Percentiles rank a stretch among this genome's conserved stretches.
Evolutionary conservation across 2,797 vertebrate species (phyloP).

Genomic region (Cryptoblepharus egeriae): DNA sequence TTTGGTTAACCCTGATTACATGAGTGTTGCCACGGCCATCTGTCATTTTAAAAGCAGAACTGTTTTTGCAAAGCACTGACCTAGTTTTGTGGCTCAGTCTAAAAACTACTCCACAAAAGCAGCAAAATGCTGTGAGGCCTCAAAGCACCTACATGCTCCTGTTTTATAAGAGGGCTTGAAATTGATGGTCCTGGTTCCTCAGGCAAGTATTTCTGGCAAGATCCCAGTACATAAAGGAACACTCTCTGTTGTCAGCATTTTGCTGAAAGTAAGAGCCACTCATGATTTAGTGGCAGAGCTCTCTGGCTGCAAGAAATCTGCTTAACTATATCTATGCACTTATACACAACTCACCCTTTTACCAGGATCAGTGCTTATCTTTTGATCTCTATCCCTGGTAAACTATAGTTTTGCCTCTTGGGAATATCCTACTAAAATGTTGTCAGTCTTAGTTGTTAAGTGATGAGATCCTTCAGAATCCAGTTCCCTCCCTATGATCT

Average conservation of each 20-base stretch:
- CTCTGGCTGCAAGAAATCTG: constrained; percentile 13
- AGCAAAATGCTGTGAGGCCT: not conserved
- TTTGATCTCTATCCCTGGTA: not conserved
- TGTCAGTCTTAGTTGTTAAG: not conserved
- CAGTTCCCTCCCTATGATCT: not conserved
- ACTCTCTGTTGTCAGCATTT: accelerated
- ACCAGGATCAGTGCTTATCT: not conserved
- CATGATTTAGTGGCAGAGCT: accelerated
- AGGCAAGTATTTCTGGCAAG: not conserved
- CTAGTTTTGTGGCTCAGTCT: not conserved
- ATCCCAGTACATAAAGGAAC: not conserved
- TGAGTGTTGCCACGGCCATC: not conserved
- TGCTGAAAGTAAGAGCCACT: not conserved
- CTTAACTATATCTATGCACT: not conserved
- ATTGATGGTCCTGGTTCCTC: not conserved
- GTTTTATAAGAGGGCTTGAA: not conserved
- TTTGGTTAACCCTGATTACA: not conserved
- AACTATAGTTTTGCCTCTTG: not conserved
- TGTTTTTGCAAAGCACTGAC: not conserved
- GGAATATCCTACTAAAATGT: not conserved
- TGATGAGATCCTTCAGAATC: not conserved
- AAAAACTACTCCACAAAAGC: not conserved
- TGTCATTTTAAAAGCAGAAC: not conserved
- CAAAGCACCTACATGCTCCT: accelerated
- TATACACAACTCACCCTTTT: not conserved